A percentile compares a stretch with the other conserved stretches of the same genome.
These are phyloP conservation scores for Stenodema calcarata DNA, from an alignment of 2,888 invertebrate genomes.

Conservation along the genomic window DNA sequence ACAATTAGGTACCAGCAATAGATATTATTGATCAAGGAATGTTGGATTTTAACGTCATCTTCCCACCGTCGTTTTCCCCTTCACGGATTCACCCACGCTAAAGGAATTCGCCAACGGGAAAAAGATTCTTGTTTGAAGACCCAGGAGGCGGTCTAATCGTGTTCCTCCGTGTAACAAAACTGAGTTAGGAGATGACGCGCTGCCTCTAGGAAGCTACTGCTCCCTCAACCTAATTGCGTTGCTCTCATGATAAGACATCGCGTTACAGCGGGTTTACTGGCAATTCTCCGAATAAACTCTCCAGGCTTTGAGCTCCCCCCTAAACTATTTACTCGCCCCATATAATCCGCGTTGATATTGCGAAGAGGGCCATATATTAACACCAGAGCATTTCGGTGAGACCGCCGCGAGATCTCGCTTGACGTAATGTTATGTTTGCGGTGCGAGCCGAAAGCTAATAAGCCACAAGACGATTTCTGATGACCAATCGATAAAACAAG, in stretches of 20 bases:
- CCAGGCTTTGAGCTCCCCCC: too few species aligned
- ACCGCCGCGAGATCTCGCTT: too few species aligned
- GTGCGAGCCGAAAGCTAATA: too few species aligned
- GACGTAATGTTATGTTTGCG: too few species aligned
- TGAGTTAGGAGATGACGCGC: slow-evolving; percentile 26
- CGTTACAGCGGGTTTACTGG: slow-evolving; percentile 16
- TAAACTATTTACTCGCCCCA: too few species aligned
- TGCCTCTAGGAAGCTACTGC: neutral
- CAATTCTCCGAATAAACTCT: slow-evolving; percentile 12
- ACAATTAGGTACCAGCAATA: too few species aligned
- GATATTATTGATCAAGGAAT: too few species aligned
- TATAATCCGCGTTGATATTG: too few species aligned
- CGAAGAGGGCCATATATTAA: too few species aligned
- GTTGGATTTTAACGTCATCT: neutral
- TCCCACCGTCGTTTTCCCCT: neutral
- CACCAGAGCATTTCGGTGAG: too few species aligned
- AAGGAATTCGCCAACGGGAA: neutral
- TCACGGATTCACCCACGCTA: neutral
- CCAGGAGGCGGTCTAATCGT: slow-evolving; percentile 1
- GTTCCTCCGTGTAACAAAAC: slow-evolving; percentile 23
- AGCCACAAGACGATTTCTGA: too few species aligned
- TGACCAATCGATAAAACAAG: too few species aligned
- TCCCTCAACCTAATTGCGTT: slow-evolving; percentile 9
- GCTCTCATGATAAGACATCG: slow-evolving; percentile 20
- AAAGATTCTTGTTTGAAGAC: slow-evolving; percentile 22